These are phyloP conservation scores for Caerostris darwini DNA, from an alignment of 1,140 invertebrate species.

Conservation along the genomic window DNA sequence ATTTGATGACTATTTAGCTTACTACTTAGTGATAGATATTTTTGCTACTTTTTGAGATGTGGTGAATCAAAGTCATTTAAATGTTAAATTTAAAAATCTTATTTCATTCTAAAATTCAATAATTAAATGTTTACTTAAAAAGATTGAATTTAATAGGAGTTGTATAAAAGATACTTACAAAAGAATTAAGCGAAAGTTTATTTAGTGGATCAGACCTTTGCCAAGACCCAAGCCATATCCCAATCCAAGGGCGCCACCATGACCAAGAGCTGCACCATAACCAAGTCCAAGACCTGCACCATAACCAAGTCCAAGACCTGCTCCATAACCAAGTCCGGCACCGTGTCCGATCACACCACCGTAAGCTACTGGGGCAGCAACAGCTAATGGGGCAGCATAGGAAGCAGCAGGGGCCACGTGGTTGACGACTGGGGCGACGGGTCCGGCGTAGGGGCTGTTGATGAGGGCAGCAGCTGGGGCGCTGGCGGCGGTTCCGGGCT, in stretches of 20 bases:
- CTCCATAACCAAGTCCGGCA: not conserved
- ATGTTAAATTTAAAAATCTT: too few relatives aligned
- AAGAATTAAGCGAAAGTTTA: too few relatives aligned
- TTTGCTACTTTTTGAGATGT: too few relatives aligned
- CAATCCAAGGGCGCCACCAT: not conserved
- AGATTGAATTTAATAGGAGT: too few relatives aligned
- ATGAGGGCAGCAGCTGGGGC: not conserved
- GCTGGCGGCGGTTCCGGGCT: not conserved
- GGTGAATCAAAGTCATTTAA: too few relatives aligned
- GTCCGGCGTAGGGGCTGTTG: slow-evolving; percentile 10
- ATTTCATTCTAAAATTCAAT: too few relatives aligned
- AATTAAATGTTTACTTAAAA: too few relatives aligned
- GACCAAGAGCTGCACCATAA: not conserved
- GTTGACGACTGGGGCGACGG: not conserved
- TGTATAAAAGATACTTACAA: too few relatives aligned
- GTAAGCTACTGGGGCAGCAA: not conserved
- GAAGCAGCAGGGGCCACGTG: not conserved
- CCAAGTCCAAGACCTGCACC: not conserved
- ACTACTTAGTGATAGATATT: too few relatives aligned
- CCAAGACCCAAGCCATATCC: not conserved
- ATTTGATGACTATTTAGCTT: too few relatives aligned
- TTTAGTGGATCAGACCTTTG: not conserved
- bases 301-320: not conserved
- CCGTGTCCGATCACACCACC: not conserved
- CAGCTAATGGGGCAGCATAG: not conserved